phyloP scores from a whole-genome alignment of 2,888 invertebrate genomes.

The Hemithea aestivaria region DNA sequence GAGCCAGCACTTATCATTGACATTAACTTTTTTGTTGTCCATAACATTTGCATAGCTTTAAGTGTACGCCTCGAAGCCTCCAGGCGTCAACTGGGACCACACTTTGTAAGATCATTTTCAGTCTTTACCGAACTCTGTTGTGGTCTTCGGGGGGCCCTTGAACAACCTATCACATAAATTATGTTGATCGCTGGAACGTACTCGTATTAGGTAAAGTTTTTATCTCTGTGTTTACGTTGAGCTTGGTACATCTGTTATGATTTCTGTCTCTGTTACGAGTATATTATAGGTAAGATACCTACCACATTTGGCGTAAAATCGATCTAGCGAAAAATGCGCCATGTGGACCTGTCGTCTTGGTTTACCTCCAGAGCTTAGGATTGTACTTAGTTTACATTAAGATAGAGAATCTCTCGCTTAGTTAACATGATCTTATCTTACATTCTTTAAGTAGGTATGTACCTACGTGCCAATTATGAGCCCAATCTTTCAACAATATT shows the following conservation, averaged over 20 bases:
- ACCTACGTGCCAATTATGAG: no score
- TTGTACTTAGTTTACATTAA: no score
- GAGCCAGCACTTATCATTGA: constrained; percentile 74
- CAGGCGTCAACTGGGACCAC: constrained; percentile 63
- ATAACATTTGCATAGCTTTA: constrained; percentile 78
- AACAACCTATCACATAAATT: constrained; percentile 60
- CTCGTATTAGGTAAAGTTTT: constrained; percentile 20
- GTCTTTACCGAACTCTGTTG: constrained; percentile 54
- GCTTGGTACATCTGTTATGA: no score
- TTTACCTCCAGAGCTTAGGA: no score
- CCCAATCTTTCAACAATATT: no score
- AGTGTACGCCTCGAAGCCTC: constrained; percentile 62
- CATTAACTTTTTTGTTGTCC: constrained; percentile 79
- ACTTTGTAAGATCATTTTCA: constrained; percentile 78
- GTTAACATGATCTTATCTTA: no score
- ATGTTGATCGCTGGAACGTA: constrained; percentile 33
- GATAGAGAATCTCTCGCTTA: no score
- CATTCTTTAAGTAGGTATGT: no score
- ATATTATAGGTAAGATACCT: constrained; percentile 2
- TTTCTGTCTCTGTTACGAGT: no score
- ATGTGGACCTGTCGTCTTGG: no score
- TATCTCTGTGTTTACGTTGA: constrained; percentile 1
- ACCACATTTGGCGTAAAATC: no score
- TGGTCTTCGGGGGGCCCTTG: constrained; percentile 57
- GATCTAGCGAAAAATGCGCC: no score